A percentile compares a stretch with the other conserved stretches of the same genome.
These are phyloP conservation scores for Nylanderia fulva DNA, from an alignment of 1,140 invertebrate genomes.

Conservation along the genomic window DNA sequence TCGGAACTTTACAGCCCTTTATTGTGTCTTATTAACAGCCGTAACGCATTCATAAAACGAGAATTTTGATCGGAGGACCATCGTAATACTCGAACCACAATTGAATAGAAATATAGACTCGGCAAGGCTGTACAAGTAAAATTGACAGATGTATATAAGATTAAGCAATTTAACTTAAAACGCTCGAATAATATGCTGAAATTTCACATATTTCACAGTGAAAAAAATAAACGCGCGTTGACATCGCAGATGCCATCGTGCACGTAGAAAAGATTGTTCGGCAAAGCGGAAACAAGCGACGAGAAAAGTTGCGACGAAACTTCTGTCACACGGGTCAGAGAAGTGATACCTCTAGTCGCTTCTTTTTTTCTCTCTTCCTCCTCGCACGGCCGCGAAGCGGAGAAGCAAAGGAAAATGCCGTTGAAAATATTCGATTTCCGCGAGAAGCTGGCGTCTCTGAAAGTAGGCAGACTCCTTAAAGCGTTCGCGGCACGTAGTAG, in stretches of 20 bases:
- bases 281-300: constrained; percentile 1
- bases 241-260: neutral
- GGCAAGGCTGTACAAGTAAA: neutral
- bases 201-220: neutral
- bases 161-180: neutral
- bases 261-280: constrained; percentile 16
- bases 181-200: neutral
- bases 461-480: constrained; percentile 68
- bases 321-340: neutral
- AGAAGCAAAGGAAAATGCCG: constrained; percentile 49
- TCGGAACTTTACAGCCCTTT: constrained; percentile 6
- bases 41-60: neutral
- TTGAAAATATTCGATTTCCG: constrained; percentile 73
- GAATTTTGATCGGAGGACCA: neutral
- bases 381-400: neutral
- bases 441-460: constrained; percentile 49
- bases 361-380: neutral
- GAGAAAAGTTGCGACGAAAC: constrained; percentile 29
- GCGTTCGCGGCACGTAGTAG: constrained; percentile 64
- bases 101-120: constrained; percentile 2
- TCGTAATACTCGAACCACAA: neutral
- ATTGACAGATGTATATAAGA: neutral
- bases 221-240: neutral
- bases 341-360: constrained; percentile 34
- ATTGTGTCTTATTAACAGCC: neutral